A percentile compares a stretch with the other conserved stretches of the same genome.
phyloP scores from a whole-genome alignment of 64 coral and sea anemone species.

The Montipora cactus region DNA sequence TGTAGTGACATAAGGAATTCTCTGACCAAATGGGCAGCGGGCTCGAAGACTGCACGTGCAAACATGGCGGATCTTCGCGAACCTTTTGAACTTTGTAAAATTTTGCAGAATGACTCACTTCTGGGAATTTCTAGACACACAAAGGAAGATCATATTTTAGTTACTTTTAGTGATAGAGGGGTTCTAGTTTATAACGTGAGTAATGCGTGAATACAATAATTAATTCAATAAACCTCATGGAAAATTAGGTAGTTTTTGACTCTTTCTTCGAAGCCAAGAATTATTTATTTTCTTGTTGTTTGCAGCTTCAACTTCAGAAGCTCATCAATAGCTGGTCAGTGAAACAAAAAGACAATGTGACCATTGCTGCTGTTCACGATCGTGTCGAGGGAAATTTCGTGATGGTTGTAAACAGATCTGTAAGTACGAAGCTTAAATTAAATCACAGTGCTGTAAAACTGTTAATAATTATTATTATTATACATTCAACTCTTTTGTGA shows the following conservation, averaged over 20 bases:
- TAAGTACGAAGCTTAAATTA: slow-evolving; percentile 8
- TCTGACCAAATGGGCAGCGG: slow-evolving; percentile 41
- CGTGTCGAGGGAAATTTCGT: slow-evolving; percentile 58
- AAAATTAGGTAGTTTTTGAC: too few relatives aligned
- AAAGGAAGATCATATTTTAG: slow-evolving; percentile 76
- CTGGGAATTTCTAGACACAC: slow-evolving; percentile 82
- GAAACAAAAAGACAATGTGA: slow-evolving; percentile 72
- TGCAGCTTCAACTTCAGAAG: slow-evolving; percentile 85
- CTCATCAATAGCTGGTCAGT: slow-evolving; percentile 90
- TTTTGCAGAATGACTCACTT: slow-evolving; percentile 73
- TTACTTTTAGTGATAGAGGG: slow-evolving; percentile 92
- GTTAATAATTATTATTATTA: not conserved
- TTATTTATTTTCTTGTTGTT: not conserved
- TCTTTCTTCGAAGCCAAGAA: not conserved
- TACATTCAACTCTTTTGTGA: too few relatives aligned
- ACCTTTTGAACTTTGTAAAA: slow-evolving; percentile 79
- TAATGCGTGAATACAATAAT: not conserved
- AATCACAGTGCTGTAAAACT: not conserved
- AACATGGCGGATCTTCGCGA: slow-evolving; percentile 95
- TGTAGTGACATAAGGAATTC: not conserved
- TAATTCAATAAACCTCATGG: too few relatives aligned
- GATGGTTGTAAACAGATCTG: slow-evolving; percentile 70
- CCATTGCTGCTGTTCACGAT: slow-evolving; percentile 79
- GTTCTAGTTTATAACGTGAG: slow-evolving; percentile 96
- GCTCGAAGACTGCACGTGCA: slow-evolving; percentile 74